These are phyloP conservation scores for Lochmaea crataegi DNA, from an alignment of 2,888 invertebrate genomes.

Conservation along the genomic window DNA sequence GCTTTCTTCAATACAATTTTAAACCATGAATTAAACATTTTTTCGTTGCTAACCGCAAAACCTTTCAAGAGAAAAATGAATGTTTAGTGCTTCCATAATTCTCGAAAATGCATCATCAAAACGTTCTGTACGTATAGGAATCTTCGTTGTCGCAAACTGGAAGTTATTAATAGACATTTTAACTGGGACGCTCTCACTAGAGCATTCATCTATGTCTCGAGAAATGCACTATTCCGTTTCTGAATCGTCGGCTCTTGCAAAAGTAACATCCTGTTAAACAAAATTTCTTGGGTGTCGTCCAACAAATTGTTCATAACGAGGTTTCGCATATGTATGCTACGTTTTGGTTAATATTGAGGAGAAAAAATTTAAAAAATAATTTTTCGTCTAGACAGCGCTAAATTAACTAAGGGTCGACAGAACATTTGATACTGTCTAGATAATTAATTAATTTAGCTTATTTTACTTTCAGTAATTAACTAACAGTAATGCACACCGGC, in stretches of 20 bases:
- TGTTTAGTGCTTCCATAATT: conserved; percentile 15
- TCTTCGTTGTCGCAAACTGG: conserved; percentile 7
- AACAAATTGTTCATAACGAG: not conserved
- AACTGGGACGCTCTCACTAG: conserved; percentile 21
- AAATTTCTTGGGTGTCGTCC: not conserved
- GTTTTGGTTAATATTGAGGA: too few relatives aligned
- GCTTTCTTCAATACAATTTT: too few relatives aligned
- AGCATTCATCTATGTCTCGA: conserved; percentile 22
- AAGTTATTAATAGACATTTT: conserved; percentile 20
- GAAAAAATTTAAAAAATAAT: too few relatives aligned
- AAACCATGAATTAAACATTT: not conserved
- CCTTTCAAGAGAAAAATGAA: not conserved
- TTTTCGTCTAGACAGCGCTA: too few relatives aligned
- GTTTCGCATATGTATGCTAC: too few relatives aligned
- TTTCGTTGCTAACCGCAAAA: not conserved
- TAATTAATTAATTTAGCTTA: too few relatives aligned
- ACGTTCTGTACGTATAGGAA: not conserved
- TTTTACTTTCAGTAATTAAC: too few relatives aligned
- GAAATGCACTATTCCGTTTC: conserved; percentile 11
- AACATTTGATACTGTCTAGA: too few relatives aligned
- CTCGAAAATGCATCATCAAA: conserved; percentile 13
- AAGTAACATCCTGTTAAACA: conserved; percentile 18
- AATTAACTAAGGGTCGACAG: too few relatives aligned
- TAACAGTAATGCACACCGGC: too few relatives aligned
- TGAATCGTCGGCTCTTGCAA: conserved; percentile 1